Evolutionary conservation across 2,113 vertebrate genomes (phyloP), one percentile per base, ranked within the genome.

Genomic region (Prolemur simus): DNA sequence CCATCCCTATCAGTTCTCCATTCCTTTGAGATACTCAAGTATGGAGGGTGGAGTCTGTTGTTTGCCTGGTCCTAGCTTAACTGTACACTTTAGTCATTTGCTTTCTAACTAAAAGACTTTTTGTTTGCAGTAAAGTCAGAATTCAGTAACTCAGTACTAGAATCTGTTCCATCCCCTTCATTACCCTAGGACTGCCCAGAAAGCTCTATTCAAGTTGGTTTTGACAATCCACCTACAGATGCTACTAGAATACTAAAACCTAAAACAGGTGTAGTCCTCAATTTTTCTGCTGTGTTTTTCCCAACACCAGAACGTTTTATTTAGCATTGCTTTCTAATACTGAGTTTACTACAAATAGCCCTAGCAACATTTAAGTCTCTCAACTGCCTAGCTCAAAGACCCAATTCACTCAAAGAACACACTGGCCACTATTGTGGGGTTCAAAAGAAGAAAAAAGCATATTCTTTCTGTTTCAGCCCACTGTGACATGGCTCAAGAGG

Each of bases 241-340:
- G 23, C 66, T 56, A 84, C n/a, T 56, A 47, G 32, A 95, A 68
- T 69, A 94, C 42, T n/a, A 85, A 32, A 68, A 84, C 39, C 63
- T 87, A 97, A 91, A 92, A 80, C 73, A 94, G 63, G 39, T 74
- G 37, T 64, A 78, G 60, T 92, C 21, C n/a, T 80, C 69, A 23
- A 74, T 76, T 94, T 76, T 94, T 87, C 58, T 81, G 69, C 94
- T 60, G 85, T 13, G 6, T 78, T 78, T 96, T 91, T 54, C 34
- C 12, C 49, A 60, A 91, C 54, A 58, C 6, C 6, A 71, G 92
- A 94, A 76, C 6, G 37, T 94, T 96, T 95, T 69, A 73, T 89
- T 96, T 86, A 89, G 78, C 71, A 87, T 95, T 93, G 96, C 68
- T 95, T 93, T 97, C 68, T 94, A 92, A 95, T 58, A 89, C 47